A percentile compares a stretch with the other conserved stretches of the same genome.
Conservation (phyloP, 2,113 vertebrate species). For the Chinchilla lanigera region DNA sequence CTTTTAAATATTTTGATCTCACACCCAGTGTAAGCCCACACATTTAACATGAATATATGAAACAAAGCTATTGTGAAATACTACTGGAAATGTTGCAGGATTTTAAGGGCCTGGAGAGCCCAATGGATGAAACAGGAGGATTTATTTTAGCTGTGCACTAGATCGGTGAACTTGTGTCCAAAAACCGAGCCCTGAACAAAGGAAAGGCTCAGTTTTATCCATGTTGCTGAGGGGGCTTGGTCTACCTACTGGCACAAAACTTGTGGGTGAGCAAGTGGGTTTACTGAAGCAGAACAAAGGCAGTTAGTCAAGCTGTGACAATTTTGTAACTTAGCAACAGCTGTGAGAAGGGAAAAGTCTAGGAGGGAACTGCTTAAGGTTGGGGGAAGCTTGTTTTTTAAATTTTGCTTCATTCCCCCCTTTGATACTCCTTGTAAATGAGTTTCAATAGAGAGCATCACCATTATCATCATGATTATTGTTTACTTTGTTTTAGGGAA, state of each 20-base stretch:
- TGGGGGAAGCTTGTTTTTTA: neutral
- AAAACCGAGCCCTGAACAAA: neutral
- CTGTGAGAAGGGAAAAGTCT: neutral
- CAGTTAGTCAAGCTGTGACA: neutral
- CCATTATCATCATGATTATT: neutral
- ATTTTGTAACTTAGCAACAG: neutral
- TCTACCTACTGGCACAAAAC: neutral
- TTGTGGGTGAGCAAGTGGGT: neutral
- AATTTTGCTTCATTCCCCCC: neutral
- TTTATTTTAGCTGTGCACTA: neutral
- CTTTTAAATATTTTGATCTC: conserved; percentile 12
- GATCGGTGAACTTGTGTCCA: neutral
- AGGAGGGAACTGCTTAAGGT: neutral
- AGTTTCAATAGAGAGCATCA: neutral
- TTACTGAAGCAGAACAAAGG: neutral
- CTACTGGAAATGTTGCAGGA: neutral
- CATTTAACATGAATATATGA: neutral
- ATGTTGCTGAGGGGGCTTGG: neutral
- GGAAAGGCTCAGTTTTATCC: neutral
- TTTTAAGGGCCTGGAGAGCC: neutral
- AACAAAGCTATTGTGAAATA: neutral
- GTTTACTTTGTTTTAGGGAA: neutral
- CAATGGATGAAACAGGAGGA: neutral
- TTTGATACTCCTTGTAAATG: neutral
- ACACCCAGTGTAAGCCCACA: neutral